Base-by-base conservation (phyloP, 2,888 invertebrate genomes). In the Apamea anceps region DNA sequence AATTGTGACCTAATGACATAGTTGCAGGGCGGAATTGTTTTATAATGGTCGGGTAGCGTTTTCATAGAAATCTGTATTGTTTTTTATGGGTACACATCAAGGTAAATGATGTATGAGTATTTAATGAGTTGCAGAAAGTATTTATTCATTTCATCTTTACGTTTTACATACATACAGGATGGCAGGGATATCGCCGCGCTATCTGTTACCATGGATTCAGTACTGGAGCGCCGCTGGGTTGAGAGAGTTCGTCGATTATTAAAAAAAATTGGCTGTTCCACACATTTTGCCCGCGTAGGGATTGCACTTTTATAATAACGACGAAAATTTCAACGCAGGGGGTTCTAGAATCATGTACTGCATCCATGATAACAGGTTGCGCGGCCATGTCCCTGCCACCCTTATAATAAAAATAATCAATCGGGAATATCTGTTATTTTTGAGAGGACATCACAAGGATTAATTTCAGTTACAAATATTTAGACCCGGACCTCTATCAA, bases 1-100 rank as follows among this genome's bases (percentile, higher is more conserved):
- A 90, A 90, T 89, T 85, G 87, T 89, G 90, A 90, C 89, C 89
- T 90, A 90, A 90, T 89, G 90, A 81, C 90, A 89, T 84, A 88
- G 87, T 90, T 89, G 84, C 87, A 85, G 81, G 86, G 65, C 62
- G 45, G 72, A 80, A 85, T 88, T 88, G 90, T 86, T 90, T 90
- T 82, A 72, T 87, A 79, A 84, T 90, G 79, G 68, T 1, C 71
- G 72, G 79, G 72, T 85, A 74, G 57, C 21, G 54, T 85, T 81
- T 88, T 84, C 77, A 80, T 68, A 48, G 88, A 82, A 86, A 82
- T 81, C 75, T 77, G 75, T 63, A 62, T 37, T 62, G 62, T 25
- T 67, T 79, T 75, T 68, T 72, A 37, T 72, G 0, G 10, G 7
- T 28, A 8, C 8, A 51, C 0, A 1, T 73, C 2, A 48, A 51